Base-by-base conservation (phyloP, 23 tunicate species). In the Halocynthia aurantium region DNA sequence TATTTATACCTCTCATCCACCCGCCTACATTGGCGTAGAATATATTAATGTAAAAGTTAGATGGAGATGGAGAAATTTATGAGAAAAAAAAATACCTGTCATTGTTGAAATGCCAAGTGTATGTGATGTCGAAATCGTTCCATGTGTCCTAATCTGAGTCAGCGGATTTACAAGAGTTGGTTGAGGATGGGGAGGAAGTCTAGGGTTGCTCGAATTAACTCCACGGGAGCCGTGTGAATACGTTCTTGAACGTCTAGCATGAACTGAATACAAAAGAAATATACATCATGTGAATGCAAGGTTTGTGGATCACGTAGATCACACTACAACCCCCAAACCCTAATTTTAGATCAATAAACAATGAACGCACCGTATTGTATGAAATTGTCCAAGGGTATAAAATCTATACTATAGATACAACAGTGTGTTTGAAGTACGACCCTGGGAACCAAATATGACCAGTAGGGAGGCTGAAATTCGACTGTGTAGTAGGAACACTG, bases 121-220 rank as follows among this genome's bases (percentile, higher is more conserved):
- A 31, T 31, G 44, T 31, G 44, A 31, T 31, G 44, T 0, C 44
- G 44, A 31, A 31, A 31, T 31, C 44, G 44, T 31, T 31, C 44
- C 44, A 31, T 31, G 44, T 8, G 78, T 21, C 20, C 78, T 64
- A 9, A 89, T 76, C 55, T 88, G 95, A 62, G 81, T 87, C 61
- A 89, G 81, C 10, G 96, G 89, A 8, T 89, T 76, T 10, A 84
- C 71, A 61, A 69, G 12, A 10, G 87, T 72, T 8, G 96, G 88
- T n/a, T 60, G 78, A 12, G 96, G 96, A 61, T 80, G 77, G 8
- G 96, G 96, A 7, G 88, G 85, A 21, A 71, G 76, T 11, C 96
- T 70, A 53, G 88, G 88, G 76, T 84, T 89, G 20, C 61, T 74
- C 0, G 78, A 54, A 53, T 74, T 54, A 53, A 54, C 44, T 15